Evolutionary conservation across 2,888 invertebrate genomes (phyloP).

Genomic region (Villa cingulata): DNA sequence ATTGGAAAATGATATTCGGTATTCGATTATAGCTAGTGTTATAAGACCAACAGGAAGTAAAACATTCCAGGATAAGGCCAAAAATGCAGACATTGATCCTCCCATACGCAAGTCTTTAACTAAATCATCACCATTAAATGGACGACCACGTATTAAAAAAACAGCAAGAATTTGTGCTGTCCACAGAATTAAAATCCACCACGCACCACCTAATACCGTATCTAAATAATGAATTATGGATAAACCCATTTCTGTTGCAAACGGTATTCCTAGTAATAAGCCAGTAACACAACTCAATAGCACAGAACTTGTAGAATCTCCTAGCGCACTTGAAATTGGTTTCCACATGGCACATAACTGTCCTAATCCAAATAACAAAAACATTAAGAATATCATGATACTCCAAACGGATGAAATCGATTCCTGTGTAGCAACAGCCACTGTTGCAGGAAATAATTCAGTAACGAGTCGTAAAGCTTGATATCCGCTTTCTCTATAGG

Average conservation of each 20-base stretch:
- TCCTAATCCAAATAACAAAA: slow-evolving; percentile 75
- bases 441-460: slow-evolving; percentile 78
- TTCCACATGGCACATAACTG: slow-evolving; percentile 87
- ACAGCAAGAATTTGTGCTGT: slow-evolving; percentile 65
- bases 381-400: slow-evolving; percentile 68
- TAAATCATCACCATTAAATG: slow-evolving; percentile 54
- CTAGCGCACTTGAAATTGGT: slow-evolving; percentile 70
- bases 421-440: slow-evolving; percentile 60
- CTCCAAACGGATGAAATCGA: slow-evolving; percentile 79
- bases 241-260: slow-evolving; percentile 77
- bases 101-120: slow-evolving; percentile 35
- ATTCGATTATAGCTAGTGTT: slow-evolving; percentile 56
- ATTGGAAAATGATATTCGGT: slow-evolving; percentile 52
- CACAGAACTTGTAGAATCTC: slow-evolving; percentile 58
- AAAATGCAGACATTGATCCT: slow-evolving; percentile 45
- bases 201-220: slow-evolving; percentile 67
- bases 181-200: slow-evolving; percentile 76
- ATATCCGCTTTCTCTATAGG: slow-evolving; percentile 56
- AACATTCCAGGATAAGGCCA: slow-evolving; percentile 81
- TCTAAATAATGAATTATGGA: slow-evolving; percentile 74
- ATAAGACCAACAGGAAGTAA: slow-evolving; percentile 68
- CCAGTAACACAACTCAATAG: slow-evolving; percentile 67
- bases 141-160: slow-evolving; percentile 72
- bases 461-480: slow-evolving; percentile 73
- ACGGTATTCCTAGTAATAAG: slow-evolving; percentile 66